Evolutionary conservation across 2,797 vertebrate species (phyloP).

Genomic region (Amniataba percoides): DNA sequence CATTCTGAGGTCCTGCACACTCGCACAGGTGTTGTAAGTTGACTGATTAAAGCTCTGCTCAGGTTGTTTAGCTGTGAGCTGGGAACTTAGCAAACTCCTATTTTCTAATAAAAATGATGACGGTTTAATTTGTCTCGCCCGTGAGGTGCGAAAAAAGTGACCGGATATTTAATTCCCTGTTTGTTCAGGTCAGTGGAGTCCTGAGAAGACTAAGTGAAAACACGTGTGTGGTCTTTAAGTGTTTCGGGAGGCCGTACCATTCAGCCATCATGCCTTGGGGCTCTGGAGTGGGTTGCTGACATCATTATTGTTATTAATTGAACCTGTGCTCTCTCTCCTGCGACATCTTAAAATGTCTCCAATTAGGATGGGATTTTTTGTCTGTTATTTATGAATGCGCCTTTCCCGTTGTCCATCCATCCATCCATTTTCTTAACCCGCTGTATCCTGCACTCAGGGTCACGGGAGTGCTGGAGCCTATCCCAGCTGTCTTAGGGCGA

Average conservation of each 20-base stretch:
- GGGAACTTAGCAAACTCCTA: conserved; percentile 5
- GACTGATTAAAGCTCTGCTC: neutral
- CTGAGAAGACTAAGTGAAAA: neutral
- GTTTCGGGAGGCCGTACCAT: neutral
- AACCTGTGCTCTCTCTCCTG: neutral
- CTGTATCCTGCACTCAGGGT: too few relatives aligned
- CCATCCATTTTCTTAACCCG: too few relatives aligned
- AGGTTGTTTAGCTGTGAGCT: neutral
- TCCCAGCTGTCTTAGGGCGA: too few relatives aligned
- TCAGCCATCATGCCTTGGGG: neutral
- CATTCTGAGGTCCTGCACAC: neutral
- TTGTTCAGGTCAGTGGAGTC: too few relatives aligned
- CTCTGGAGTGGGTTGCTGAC: neutral
- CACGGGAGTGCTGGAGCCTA: too few relatives aligned
- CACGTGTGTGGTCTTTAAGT: neutral
- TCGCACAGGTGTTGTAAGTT: neutral
- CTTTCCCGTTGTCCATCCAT: too few relatives aligned
- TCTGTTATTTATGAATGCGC: too few relatives aligned
- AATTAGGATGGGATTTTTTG: neutral
- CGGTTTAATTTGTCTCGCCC: neutral
- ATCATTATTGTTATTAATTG: neutral
- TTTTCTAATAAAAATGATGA: neutral
- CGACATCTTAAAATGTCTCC: neutral
- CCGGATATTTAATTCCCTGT: neutral
- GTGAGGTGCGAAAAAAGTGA: neutral